A percentile compares a stretch with the other conserved stretches of the same genome.
phyloP scores from a whole-genome alignment of 2,888 invertebrate species.

The Tiliacea aurago region DNA sequence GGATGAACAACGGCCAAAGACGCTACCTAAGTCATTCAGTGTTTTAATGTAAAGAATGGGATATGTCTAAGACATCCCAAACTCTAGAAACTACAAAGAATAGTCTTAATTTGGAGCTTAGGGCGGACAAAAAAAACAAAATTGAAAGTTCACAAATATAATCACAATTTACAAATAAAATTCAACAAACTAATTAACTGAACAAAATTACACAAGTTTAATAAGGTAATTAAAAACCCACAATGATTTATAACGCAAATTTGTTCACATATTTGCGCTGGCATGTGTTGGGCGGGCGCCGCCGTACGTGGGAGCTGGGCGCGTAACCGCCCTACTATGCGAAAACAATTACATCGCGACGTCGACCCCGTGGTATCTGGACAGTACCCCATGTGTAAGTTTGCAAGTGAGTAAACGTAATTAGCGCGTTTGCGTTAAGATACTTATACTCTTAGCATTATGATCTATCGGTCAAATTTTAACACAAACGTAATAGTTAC shows the following conservation, averaged over 20 bases:
- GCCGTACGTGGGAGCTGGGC: conserved; percentile 64
- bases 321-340: conserved; percentile 68
- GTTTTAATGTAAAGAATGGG: background rate
- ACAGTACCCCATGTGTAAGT: too few relatives aligned
- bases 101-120: background rate
- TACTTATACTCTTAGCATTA: too few relatives aligned
- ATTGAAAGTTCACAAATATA: background rate
- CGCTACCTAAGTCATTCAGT: background rate
- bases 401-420: too few relatives aligned
- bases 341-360: conserved; percentile 64
- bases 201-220: background rate
- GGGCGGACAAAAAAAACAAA: background rate
- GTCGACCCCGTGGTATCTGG: conserved; percentile 43
- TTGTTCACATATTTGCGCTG: conserved; percentile 58
- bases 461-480: too few relatives aligned
- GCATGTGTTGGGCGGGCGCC: conserved; percentile 62
- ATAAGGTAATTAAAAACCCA: conserved; percentile 55
- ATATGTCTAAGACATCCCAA: background rate
- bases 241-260: conserved; percentile 52
- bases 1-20: conserved; percentile 18
- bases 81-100: background rate
- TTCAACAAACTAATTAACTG: background rate
- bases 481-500: too few relatives aligned
- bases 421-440: too few relatives aligned
- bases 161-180: background rate